Conservation (phyloP, 2,888 invertebrate genomes). For the Camptogramma bilineatum region DNA sequence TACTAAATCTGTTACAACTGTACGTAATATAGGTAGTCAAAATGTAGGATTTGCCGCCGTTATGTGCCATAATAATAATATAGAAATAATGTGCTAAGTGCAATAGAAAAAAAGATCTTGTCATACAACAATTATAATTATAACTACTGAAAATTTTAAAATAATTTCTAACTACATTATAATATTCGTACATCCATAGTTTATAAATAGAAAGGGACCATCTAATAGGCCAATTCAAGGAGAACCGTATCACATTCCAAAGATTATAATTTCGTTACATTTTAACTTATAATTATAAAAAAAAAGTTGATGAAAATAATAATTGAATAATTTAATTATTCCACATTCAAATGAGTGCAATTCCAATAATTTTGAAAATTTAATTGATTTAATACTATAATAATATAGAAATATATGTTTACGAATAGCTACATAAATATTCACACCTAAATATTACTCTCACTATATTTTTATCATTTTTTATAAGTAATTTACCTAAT, state of each 20-base stretch:
- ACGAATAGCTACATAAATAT: conserved; percentile 42
- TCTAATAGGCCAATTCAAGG: conserved; percentile 63
- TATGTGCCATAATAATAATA: conserved; percentile 51
- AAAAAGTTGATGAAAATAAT: conserved; percentile 49
- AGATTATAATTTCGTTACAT: conserved; percentile 54
- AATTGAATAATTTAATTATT: conserved; percentile 64
- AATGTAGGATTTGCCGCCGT: conserved; percentile 49
- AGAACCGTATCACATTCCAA: conserved; percentile 59
- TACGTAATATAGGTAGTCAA: conserved; percentile 46
- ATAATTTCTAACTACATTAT: conserved; percentile 24
- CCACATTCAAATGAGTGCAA: conserved; percentile 62
- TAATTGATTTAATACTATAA: conserved; percentile 49
- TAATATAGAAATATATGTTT: conserved; percentile 49
- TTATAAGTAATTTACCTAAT: conserved; percentile 24
- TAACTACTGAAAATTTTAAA: conserved; percentile 31
- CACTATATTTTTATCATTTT: conserved; percentile 52
- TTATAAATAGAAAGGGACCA: conserved; percentile 40
- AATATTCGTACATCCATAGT: conserved; percentile 25
- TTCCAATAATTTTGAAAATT: conserved; percentile 48
- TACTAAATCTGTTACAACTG: conserved; percentile 39
- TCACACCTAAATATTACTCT: conserved; percentile 50
- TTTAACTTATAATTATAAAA: conserved; percentile 43
- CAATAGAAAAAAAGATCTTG: conserved; percentile 46
- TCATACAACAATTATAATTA: conserved; percentile 37
- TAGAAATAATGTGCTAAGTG: conserved; percentile 57